phyloP scores from a whole-genome alignment of 2,113 vertebrate species.

The Elephas maximus region DNA sequence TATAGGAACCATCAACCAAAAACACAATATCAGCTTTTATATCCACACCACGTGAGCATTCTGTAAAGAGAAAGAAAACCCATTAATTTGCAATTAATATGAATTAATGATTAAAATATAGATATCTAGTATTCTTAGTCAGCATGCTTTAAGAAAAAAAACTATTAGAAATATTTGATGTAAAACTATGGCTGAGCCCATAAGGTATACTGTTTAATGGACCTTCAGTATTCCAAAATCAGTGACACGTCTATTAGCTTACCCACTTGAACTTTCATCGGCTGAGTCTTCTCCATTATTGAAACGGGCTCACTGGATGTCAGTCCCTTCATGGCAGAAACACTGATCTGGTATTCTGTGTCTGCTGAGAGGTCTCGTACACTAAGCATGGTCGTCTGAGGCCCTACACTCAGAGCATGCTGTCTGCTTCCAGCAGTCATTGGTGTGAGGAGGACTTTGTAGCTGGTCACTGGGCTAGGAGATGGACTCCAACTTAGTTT shows the following conservation, averaged over 20 bases:
- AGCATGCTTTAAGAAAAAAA: constrained; percentile 10
- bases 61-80: constrained; percentile 86
- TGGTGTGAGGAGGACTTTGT: constrained; percentile 94
- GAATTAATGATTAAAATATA: constrained; percentile 13
- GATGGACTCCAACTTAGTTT: constrained; percentile 94
- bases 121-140: constrained; percentile 33
- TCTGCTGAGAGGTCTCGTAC: constrained; percentile 94
- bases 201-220: neutral
- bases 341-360: constrained; percentile 94
- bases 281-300: constrained; percentile 94
- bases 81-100: constrained; percentile 45
- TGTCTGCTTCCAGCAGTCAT: constrained; percentile 92
- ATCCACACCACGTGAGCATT: constrained; percentile 96
- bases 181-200: constrained; percentile 50
- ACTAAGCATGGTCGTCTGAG: constrained; percentile 90
- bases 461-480: constrained; percentile 93
- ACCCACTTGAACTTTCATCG: constrained; percentile 95
- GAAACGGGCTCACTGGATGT: constrained; percentile 93
- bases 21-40: constrained; percentile 98
- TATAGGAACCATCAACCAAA: constrained; percentile 98
- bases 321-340: constrained; percentile 94
- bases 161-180: neutral
- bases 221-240: neutral
- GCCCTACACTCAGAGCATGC: constrained; percentile 92
- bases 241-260: constrained; percentile 84